Evolutionary conservation across 2,113 vertebrate genomes (phyloP).

Genomic region (Sander lucioperca): DNA sequence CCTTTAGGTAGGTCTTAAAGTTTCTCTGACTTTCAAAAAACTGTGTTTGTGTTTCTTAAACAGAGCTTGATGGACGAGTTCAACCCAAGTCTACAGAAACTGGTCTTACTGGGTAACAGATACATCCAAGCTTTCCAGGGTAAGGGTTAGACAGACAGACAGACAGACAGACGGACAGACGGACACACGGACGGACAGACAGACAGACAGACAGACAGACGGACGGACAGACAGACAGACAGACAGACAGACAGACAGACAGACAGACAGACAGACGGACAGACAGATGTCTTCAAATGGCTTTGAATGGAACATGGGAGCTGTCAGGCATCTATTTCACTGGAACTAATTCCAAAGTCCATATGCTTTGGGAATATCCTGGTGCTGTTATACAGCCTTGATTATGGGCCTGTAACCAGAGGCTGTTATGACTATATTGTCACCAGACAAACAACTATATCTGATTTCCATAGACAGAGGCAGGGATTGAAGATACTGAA

Average conservation of each 20-base stretch:
- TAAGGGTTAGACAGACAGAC: conserved; percentile 66
- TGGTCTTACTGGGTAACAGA: conserved; percentile 92
- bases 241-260: too few relatives aligned
- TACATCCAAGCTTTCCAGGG: conserved; percentile 92
- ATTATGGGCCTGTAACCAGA: conserved; percentile 35
- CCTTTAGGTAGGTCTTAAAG: conserved; percentile 21
- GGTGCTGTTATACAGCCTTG: conserved; percentile 5
- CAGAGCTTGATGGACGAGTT: conserved; percentile 94
- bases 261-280: too few relatives aligned
- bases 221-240: too few relatives aligned
- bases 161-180: too few relatives aligned
- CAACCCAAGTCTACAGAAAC: conserved; percentile 92
- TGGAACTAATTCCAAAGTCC: conserved; percentile 66
- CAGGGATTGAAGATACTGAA: background rate
- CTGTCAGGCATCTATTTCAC: background rate
- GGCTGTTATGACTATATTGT: conserved; percentile 1
- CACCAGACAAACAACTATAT: conserved; percentile 10
- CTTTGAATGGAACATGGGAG: background rate
- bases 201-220: too few relatives aligned
- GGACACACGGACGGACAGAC: too few relatives aligned
- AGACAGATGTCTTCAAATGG: background rate
- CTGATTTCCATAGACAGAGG: background rate
- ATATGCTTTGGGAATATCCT: conserved; percentile 35
- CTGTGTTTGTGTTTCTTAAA: conserved; percentile 29
- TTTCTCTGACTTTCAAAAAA: conserved; percentile 22